Percentiles rank a stretch among this genome's conserved stretches.
Evolutionary conservation across 2,797 vertebrate species (phyloP).

Genomic region (Martes flavigula): DNA sequence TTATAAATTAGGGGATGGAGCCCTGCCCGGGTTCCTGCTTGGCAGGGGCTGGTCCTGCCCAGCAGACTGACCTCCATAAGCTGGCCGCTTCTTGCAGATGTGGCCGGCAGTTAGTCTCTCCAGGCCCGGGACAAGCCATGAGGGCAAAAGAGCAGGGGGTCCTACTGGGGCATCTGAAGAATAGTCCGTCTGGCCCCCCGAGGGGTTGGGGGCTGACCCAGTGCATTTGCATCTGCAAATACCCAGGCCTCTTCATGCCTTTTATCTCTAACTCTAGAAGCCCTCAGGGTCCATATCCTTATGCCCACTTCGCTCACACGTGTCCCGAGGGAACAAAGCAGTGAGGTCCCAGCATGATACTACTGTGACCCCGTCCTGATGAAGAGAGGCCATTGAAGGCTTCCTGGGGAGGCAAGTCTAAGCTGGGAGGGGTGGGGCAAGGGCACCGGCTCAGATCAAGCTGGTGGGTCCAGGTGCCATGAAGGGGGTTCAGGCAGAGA

Average conservation of each 20-base stretch:
- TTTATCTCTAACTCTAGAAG: background rate
- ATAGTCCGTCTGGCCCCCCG: rapidly evolving
- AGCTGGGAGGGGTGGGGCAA: background rate
- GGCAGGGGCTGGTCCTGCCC: rapidly evolving
- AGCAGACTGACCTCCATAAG: background rate
- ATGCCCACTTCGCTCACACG: background rate
- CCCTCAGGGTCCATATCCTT: rapidly evolving
- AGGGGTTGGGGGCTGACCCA: rapidly evolving
- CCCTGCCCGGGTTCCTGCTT: background rate
- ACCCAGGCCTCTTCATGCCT: background rate
- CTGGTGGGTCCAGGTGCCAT: rapidly evolving
- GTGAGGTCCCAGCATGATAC: background rate
- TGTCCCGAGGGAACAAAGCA: background rate
- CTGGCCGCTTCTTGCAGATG: background rate
- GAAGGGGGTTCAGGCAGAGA: background rate
- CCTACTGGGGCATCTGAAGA: background rate
- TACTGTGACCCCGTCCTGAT: background rate
- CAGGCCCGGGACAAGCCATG: rapidly evolving
- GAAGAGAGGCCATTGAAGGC: background rate
- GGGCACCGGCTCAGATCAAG: background rate
- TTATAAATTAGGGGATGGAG: slow-evolving; percentile 55
- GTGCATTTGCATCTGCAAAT: rapidly evolving
- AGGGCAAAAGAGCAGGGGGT: background rate
- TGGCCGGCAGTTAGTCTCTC: background rate
- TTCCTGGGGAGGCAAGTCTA: background rate